Conservation (phyloP, 2,888 invertebrate species). For the Ferrisia virgata region DNA sequence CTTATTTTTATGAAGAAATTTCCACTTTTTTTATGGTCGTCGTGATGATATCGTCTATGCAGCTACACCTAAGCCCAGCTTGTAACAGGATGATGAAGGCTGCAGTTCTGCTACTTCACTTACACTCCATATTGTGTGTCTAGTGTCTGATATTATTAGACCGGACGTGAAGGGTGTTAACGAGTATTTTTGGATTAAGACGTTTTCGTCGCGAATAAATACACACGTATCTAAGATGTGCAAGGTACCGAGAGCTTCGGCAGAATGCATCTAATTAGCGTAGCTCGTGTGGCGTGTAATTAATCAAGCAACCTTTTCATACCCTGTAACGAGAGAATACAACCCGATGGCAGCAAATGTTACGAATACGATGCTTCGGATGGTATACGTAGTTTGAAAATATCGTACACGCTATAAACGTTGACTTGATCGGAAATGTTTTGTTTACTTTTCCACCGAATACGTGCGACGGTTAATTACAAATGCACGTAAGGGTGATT, state of each 20-base stretch:
- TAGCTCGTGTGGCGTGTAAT: slow-evolving; percentile 30
- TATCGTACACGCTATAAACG: neutral
- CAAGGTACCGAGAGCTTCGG: neutral
- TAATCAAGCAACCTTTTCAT: slow-evolving; percentile 37
- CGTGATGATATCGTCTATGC: too few relatives aligned
- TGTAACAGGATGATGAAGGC: neutral
- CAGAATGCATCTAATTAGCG: slow-evolving; percentile 32
- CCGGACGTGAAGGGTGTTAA: neutral
- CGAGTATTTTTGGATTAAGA: slow-evolving; percentile 4
- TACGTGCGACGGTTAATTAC: slow-evolving; percentile 15
- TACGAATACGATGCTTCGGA: too few relatives aligned
- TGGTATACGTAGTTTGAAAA: neutral
- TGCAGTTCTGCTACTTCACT: neutral
- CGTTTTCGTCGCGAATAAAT: neutral
- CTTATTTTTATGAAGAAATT: neutral
- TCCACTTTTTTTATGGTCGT: neutral
- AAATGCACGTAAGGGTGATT: neutral
- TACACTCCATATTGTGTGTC: too few relatives aligned
- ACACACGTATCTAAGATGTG: too few relatives aligned
- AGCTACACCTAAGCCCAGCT: neutral
- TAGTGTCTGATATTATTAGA: too few relatives aligned
- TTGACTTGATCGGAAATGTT: neutral
- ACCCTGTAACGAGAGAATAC: neutral
- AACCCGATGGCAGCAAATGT: slow-evolving; percentile 31
- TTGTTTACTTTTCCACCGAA: neutral